phyloP scores from a whole-genome alignment of 2,113 vertebrate species.

The Calcarius ornatus region DNA sequence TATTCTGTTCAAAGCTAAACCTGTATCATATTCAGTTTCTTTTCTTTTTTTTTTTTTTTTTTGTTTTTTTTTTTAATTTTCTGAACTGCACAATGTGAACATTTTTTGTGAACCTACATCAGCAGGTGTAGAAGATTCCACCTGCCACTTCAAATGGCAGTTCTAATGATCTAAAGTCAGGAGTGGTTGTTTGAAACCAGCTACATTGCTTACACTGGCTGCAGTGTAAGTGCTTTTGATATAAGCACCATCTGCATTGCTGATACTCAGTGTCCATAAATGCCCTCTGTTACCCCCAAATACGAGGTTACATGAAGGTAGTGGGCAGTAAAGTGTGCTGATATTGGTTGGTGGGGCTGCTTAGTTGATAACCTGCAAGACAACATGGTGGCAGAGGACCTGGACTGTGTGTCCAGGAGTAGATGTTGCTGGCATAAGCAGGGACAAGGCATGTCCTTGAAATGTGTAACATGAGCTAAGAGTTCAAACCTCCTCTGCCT shows the following conservation, averaged over 20 bases:
- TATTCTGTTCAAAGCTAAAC: not conserved
- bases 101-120: not conserved
- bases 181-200: not conserved
- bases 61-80: not conserved
- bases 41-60: too few species aligned
- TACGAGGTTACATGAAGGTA: not conserved
- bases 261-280: not conserved
- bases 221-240: not conserved
- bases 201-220: not conserved
- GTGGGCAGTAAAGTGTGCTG: not conserved
- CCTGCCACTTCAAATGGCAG: not conserved
- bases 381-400: not conserved
- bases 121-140: not conserved
- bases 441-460: not conserved
- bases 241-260: not conserved
- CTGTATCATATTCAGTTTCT: not conserved
- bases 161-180: not conserved
- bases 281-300: not conserved
- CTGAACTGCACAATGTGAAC: not conserved
- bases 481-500: not conserved
- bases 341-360: not conserved
- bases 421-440: not conserved
- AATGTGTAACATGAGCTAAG: not conserved
- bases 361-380: not conserved
- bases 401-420: not conserved